phyloP scores from a whole-genome alignment of 1,140 invertebrate genomes.

The Papilio aristodemus region DNA sequence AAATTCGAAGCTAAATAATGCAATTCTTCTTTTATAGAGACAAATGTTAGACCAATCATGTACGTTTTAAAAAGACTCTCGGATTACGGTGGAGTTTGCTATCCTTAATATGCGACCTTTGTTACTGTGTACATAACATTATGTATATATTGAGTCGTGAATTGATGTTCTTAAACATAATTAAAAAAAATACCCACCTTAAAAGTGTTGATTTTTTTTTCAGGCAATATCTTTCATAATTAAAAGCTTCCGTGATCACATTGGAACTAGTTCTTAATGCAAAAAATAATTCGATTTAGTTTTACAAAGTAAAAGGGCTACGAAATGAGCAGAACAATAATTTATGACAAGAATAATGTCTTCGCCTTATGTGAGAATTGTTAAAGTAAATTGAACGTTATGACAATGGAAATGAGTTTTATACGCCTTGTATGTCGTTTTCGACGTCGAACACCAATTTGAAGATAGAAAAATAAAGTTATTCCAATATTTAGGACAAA shows the following conservation, averaged over 20 bases:
- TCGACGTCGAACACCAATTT: background rate
- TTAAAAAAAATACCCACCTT: too few relatives aligned
- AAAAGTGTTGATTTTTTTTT: background rate
- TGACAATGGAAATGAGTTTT: background rate
- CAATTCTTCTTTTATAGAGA: too few relatives aligned
- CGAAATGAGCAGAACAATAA: background rate
- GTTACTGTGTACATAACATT: too few relatives aligned
- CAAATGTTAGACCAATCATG: too few relatives aligned
- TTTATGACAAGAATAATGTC: slow-evolving; percentile 4
- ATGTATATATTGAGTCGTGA: too few relatives aligned
- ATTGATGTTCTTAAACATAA: too few relatives aligned
- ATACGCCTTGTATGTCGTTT: background rate
- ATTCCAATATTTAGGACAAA: background rate
- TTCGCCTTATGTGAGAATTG: background rate
- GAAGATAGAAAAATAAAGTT: slow-evolving; percentile 13
- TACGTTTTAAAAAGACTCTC: too few relatives aligned
- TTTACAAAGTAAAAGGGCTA: background rate
- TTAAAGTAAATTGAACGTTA: slow-evolving; percentile 1
- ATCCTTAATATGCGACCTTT: too few relatives aligned
- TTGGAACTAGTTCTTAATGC: background rate
- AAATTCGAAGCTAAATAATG: too few relatives aligned
- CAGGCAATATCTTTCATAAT: background rate
- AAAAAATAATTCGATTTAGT: slow-evolving; percentile 1
- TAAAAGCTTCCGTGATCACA: slow-evolving; percentile 3
- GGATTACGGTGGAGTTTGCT: too few relatives aligned